These are phyloP conservation scores for Helicoverpa assulta DNA, from an alignment of 2,888 invertebrate genomes.

Conservation along the genomic window DNA sequence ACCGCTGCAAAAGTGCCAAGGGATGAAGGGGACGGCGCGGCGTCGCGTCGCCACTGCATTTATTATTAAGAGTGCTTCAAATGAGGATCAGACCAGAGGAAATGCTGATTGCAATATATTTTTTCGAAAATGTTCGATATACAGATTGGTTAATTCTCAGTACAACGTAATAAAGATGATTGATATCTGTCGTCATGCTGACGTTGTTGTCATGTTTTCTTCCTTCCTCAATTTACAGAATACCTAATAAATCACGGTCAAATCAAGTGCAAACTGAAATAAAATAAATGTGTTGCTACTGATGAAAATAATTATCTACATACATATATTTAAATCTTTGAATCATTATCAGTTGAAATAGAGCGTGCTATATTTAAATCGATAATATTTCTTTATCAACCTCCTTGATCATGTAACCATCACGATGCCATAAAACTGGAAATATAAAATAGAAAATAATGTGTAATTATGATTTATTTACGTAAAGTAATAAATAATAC, in stretches of 20 bases:
- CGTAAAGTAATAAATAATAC: too few relatives aligned
- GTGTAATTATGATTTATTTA: background rate
- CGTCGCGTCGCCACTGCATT: slow-evolving; percentile 17
- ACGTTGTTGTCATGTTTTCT: background rate
- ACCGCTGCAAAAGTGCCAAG: slow-evolving; percentile 2
- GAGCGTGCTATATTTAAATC: background rate
- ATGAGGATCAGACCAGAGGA: background rate
- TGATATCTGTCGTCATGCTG: background rate
- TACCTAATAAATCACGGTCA: slow-evolving; percentile 33
- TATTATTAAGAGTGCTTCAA: slow-evolving; percentile 14
- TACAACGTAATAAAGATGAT: background rate
- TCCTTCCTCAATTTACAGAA: background rate
- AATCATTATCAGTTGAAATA: background rate
- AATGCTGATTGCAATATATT: background rate
- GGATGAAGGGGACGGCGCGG: background rate
- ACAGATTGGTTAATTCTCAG: background rate
- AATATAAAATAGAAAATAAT: background rate
- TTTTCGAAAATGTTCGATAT: background rate
- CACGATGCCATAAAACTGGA: slow-evolving; percentile 9
- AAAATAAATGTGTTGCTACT: slow-evolving; percentile 22
- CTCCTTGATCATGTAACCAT: background rate
- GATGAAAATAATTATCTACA: slow-evolving; percentile 20
- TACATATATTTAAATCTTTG: background rate
- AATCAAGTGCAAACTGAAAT: slow-evolving; percentile 22
- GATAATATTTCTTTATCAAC: slow-evolving; percentile 5